Evolutionary conservation across 2,113 vertebrate species (phyloP), one percentile per base, ranked within the genome.

Genomic region (Limanda limanda): DNA sequence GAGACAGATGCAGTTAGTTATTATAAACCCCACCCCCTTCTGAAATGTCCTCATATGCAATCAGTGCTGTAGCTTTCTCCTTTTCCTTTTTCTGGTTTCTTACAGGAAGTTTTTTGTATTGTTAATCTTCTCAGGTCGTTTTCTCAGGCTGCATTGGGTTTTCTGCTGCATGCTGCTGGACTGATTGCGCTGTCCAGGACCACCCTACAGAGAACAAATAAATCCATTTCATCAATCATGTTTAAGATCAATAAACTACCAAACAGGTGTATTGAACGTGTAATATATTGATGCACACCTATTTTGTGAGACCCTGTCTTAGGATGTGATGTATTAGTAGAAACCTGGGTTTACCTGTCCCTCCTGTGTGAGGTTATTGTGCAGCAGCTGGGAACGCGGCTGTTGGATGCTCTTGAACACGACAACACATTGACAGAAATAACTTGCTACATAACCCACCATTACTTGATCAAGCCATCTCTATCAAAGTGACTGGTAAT

Each of bases 331-430:
- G 2, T 12, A 55, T 5, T 9, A 25, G 27, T 9, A 25, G 20
- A 42, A 5, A 20, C 20, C 37, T 61, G 3, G 2, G 23, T 59
- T 74, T 86, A 95, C 94, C 94, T 94, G 94, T 82, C 91, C 86
- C 1, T 95, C 94, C 83, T 94, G 94, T 77, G 92, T 84, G 68
- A 95, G 91, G 78, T 95, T 94, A 84, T 98, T 97, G 87, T 99
- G 98, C 67, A 99, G 91, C 93, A 98, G 88, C 95, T 98, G 98
- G 23, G 97, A 97, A 81, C 97, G 98, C 63, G 97, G 96, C 93
- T 99, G 98, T 95, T 99, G 97, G 4, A 35, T 61, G 3, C 7
- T 35, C 55, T 51, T 21, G 17, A 64, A 51, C n/a, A 64, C 31
- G 14, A 10, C 27, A 55, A 56, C 7, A 20, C 15, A 15, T 11